Conservation (phyloP, 2,797 vertebrate species). For the Sardinella longiceps region DNA sequence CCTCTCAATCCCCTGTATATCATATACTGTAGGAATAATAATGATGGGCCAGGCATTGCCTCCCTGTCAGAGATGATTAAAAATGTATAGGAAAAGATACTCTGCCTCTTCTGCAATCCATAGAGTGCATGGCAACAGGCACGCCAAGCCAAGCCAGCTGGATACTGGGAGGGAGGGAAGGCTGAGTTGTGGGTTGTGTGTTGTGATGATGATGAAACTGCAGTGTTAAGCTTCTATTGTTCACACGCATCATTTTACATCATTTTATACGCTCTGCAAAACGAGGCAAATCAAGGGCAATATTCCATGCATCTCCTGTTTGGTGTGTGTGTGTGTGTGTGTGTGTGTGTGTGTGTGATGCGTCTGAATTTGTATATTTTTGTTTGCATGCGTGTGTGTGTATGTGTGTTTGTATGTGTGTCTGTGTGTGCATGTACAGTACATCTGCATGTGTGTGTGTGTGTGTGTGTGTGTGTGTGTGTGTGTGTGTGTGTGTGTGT, state of each 20-base stretch:
- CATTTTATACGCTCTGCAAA: background rate
- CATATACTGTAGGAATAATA: background rate
- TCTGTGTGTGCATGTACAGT: too few relatives aligned
- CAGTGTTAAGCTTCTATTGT: background rate
- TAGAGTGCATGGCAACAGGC: background rate
- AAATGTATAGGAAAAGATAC: slow-evolving; percentile 7
- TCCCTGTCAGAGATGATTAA: background rate
- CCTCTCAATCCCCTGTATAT: background rate
- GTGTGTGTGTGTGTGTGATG: background rate
- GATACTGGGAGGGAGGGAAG: background rate
- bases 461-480: background rate
- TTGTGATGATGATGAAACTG: slow-evolving; percentile 20
- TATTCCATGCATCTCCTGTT: too few relatives aligned
- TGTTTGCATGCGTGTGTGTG: background rate
- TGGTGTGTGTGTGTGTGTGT: background rate
- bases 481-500: background rate
- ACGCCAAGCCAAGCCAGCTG: background rate
- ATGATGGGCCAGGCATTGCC: background rate
- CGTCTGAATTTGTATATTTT: too few relatives aligned
- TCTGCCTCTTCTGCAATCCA: background rate
- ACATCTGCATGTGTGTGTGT: too few relatives aligned
- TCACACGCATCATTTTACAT: background rate
- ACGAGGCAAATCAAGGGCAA: background rate
- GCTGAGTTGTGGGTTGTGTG: background rate
- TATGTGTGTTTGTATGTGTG: background rate